Evolutionary conservation across 2,113 vertebrate genomes (phyloP).

Genomic region (Perca flavescens): DNA sequence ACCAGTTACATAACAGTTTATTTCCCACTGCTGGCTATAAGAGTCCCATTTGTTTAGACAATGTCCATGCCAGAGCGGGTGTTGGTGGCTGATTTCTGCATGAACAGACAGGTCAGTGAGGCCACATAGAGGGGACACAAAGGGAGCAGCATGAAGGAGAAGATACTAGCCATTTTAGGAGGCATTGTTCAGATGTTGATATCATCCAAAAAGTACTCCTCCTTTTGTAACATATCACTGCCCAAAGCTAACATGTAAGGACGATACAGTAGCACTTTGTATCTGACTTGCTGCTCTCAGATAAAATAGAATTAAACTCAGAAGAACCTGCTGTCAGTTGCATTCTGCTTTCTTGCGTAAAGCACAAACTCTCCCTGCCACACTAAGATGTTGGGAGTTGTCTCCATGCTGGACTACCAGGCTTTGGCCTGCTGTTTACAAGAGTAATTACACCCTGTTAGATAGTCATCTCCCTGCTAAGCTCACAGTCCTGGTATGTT

Average conservation of each 20-base stretch:
- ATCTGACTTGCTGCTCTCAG: not conserved
- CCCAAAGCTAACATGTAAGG: not conserved
- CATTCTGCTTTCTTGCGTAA: not conserved
- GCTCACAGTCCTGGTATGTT: constrained; percentile 66
- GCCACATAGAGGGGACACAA: not conserved
- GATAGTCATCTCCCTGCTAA: constrained; percentile 34
- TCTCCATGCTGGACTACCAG: constrained; percentile 15
- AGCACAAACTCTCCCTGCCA: not conserved
- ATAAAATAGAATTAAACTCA: not conserved
- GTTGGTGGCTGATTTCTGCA: constrained; percentile 8
- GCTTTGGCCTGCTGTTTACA: constrained; percentile 57
- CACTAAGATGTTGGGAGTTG: not conserved
- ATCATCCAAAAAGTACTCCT: not conserved
- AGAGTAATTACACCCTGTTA: constrained; percentile 70
- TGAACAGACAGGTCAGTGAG: constrained; percentile 10
- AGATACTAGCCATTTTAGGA: not conserved
- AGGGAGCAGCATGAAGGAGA: constrained; percentile 1
- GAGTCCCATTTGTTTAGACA: not conserved
- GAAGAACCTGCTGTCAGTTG: not conserved
- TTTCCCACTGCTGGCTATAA: not conserved
- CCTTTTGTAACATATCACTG: not conserved
- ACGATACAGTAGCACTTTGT: not conserved
- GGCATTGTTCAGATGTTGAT: not conserved
- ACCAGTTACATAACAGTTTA: not conserved
- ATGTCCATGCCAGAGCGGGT: not conserved